Evolutionary conservation across 2,888 invertebrate species (phyloP).

Genomic region (Muscina levida): DNA sequence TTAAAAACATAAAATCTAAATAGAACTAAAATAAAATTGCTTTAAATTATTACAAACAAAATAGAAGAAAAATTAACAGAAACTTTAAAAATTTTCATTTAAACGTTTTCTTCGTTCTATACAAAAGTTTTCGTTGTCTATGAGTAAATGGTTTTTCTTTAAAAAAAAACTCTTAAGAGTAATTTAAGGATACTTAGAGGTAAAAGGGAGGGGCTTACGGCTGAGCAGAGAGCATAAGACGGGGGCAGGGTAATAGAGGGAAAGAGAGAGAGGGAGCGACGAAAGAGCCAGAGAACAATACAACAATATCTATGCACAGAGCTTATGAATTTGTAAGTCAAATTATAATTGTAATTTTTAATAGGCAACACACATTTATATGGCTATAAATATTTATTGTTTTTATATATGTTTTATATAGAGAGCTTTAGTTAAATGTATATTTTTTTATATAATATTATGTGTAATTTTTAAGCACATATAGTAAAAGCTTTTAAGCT

Average conservation of each 20-base stretch:
- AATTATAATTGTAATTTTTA: conserved; percentile 14
- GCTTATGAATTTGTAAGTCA: background rate
- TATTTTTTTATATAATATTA: too few species aligned
- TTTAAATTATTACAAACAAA: background rate
- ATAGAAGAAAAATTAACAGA: background rate
- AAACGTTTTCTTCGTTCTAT: conserved; percentile 43
- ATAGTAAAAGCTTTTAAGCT: conserved; percentile 37
- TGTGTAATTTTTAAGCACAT: conserved; percentile 30
- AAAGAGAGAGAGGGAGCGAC: conserved; percentile 62
- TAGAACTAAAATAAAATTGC: background rate
- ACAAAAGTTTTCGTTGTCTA: conserved; percentile 61
- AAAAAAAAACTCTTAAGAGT: too few species aligned
- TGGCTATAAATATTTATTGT: background rate
- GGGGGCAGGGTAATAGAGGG: conserved; percentile 38
- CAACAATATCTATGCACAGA: conserved; percentile 63
- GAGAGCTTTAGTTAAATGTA: background rate
- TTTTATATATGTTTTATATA: too few species aligned
- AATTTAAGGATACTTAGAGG: too few species aligned
- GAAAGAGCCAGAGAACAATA: conserved; percentile 55
- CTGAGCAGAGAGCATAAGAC: conserved; percentile 18
- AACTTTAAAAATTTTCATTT: conserved; percentile 43
- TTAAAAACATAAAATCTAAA: too few species aligned
- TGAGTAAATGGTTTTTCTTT: conserved; percentile 25
- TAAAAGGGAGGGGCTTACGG: too few species aligned
- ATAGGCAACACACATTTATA: conserved; percentile 8